These are phyloP conservation scores for Channa maculata DNA, from an alignment of 2,113 vertebrate species.

Conservation along the genomic window DNA sequence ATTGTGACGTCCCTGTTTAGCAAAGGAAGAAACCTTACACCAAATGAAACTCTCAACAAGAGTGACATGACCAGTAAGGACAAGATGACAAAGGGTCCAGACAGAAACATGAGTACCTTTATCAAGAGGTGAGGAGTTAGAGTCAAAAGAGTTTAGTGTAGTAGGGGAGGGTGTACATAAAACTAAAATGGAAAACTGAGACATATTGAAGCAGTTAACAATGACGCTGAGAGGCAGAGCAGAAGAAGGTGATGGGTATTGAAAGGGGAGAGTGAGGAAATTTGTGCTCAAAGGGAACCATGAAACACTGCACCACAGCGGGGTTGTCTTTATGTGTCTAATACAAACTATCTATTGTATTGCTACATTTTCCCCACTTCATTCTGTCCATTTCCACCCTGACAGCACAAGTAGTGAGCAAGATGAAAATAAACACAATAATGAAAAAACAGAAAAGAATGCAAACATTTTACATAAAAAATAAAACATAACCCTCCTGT, in stretches of 20 bases:
- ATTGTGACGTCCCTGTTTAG: conserved; percentile 41
- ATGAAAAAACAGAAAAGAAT: not conserved
- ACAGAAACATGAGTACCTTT: conserved; percentile 26
- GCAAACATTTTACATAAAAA: too few relatives aligned
- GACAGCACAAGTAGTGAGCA: not conserved
- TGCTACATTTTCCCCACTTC: conserved; percentile 52
- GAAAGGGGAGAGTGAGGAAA: conserved; percentile 16
- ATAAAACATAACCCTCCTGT: too few relatives aligned
- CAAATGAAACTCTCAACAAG: conserved; percentile 36
- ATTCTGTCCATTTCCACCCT: conserved; percentile 12
- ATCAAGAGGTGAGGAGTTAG: conserved; percentile 7
- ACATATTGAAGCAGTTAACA: conserved; percentile 16
- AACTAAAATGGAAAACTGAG: conserved; percentile 1
- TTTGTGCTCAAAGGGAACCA: conserved; percentile 23
- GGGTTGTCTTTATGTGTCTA: conserved; percentile 34
- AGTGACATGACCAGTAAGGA: conserved; percentile 25
- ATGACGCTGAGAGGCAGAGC: conserved; percentile 14
- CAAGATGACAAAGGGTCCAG: conserved; percentile 29
- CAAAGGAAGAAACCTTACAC: conserved; percentile 23
- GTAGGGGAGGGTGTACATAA: not conserved
- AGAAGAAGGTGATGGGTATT: conserved; percentile 3
- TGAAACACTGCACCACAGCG: conserved; percentile 55
- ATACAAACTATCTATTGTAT: conserved; percentile 33
- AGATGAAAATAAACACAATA: too few relatives aligned
- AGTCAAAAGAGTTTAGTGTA: conserved; percentile 1